Conservation (phyloP, 2,113 vertebrate genomes). For the Nymphicus hollandicus region DNA sequence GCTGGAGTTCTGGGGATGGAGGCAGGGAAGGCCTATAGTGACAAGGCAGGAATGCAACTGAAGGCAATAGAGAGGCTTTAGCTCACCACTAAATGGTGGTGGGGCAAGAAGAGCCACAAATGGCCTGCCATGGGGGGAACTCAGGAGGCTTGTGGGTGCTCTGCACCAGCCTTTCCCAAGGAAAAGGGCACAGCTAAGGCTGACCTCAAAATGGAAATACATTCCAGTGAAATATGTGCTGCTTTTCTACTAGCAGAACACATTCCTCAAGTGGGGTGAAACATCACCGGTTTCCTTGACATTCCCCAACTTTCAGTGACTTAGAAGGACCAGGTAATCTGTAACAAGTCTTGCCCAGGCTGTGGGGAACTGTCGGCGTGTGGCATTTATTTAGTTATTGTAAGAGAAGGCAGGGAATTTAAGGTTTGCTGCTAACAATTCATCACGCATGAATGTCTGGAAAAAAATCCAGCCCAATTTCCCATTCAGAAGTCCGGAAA, state of each 20-base stretch:
- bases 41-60: background rate
- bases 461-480: background rate
- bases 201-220: background rate
- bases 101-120: background rate
- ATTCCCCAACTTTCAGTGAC: background rate
- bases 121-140: fast-evolving
- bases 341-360: background rate
- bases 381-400: background rate
- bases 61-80: background rate
- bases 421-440: background rate
- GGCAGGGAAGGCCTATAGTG: background rate
- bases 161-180: background rate
- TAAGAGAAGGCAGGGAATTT: background rate
- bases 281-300: background rate
- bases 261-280: background rate
- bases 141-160: fast-evolving
- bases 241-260: background rate
- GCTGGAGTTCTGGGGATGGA: background rate
- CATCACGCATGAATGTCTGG: background rate
- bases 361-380: background rate
- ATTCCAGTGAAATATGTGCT: background rate
- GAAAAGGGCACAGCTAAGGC: background rate
- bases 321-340: background rate
- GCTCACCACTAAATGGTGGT: background rate
- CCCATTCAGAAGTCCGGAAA: background rate